Evolutionary conservation across 2,113 vertebrate species (phyloP), one percentile per base, ranked within the genome.

Genomic region (Pterophyllum scalare): DNA sequence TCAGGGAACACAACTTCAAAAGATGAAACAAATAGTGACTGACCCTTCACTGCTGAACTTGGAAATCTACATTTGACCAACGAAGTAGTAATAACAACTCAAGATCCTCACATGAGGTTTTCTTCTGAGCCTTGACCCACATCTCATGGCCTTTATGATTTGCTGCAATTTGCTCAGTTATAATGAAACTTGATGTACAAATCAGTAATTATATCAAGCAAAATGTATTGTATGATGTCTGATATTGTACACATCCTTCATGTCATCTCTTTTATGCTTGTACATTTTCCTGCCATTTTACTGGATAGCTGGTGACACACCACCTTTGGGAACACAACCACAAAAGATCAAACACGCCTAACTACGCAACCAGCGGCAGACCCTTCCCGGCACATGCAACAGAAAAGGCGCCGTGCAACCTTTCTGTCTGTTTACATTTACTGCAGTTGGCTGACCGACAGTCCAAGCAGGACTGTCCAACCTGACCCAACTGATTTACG

Each of bases 221-320:
- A 19, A 70, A 49, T 28, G 10, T 2, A 8, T 31, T 52, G 24
- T 11, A 31, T 52, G 17, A 10, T 52, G 28, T 61, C 17, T 28
- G n/a, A 35, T 61, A 33, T 10, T 26, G n/a, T 59, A 40, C 22
- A 28, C 31, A 56, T 52, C n/a, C 31, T 26, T 43, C 17, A 33
- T 59, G 40, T 22, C 2, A 3, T 26, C 31, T 28, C 1, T 75
- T 22, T 60, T 79, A 35, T 77, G 75, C 54, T 58, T 85, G 87
- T 59, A 19, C 59, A 24, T 28, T 85, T 80, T 88, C 84, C 90
- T 89, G 77, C 5, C 58, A n/a, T 87, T 67, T 81, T 6, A 95
- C 93, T 95, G 93, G 93, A 20, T 35, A 9, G 74, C 35, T 3
- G 33, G 43, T 3, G 89, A 92, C 93, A 94, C 93, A 93, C 91